These are phyloP conservation scores for Macrostomum lignano DNA, from an alignment of 1,140 invertebrate species.

Conservation along the genomic window DNA sequence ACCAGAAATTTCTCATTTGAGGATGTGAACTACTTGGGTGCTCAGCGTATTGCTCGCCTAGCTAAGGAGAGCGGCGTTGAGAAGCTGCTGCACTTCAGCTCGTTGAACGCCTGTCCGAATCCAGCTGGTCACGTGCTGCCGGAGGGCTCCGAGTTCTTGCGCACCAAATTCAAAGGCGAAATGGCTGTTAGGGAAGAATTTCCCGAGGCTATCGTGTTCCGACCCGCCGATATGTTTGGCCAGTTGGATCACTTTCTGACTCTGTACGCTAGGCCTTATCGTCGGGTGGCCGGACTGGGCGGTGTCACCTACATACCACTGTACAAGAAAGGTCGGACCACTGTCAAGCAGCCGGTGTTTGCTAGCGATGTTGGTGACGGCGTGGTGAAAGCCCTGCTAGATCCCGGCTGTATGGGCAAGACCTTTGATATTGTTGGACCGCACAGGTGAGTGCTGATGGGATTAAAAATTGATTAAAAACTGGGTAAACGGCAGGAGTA, in stretches of 20 bases:
- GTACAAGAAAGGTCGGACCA: constrained; percentile 50
- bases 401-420: constrained; percentile 47
- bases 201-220: constrained; percentile 68
- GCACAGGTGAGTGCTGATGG: too few species aligned
- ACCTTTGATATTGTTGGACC: constrained; percentile 63
- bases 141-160: constrained; percentile 16
- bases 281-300: constrained; percentile 1
- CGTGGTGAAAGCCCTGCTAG: constrained; percentile 45
- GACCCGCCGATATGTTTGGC: constrained; percentile 64
- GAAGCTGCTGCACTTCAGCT: constrained; percentile 29
- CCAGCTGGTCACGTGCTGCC: constrained; percentile 14
- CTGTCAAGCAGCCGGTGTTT: constrained; percentile 65
- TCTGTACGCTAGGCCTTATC: constrained; percentile 30
- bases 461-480: too few species aligned
- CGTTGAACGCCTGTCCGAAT: constrained; percentile 23
- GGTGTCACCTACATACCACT: constrained; percentile 34
- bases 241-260: constrained; percentile 52
- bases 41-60: constrained; percentile 24
- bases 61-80: constrained; percentile 29
- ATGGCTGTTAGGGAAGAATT: constrained; percentile 62
- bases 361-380: constrained; percentile 51
- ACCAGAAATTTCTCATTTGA: constrained; percentile 33
- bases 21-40: constrained; percentile 20
- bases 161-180: constrained; percentile 39
- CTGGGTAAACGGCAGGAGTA: too few species aligned